Percentiles rank a stretch among this genome's conserved stretches.
Conservation (phyloP, 2,113 vertebrate genomes). For the Puntigrus tetrazona region DNA sequence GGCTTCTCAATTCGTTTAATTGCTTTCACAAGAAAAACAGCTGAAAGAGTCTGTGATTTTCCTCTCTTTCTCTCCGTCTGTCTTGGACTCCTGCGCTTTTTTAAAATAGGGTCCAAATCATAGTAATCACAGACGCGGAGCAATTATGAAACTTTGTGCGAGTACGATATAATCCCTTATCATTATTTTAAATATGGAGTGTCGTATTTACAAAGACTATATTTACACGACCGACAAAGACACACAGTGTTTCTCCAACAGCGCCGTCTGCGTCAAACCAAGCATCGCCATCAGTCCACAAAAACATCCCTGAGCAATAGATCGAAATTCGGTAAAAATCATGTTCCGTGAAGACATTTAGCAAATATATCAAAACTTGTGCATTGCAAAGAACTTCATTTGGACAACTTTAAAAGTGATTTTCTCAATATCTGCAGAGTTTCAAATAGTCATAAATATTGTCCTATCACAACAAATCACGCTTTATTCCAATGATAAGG, state of each 20-base stretch:
- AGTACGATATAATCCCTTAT: conserved; percentile 68
- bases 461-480: too few relatives aligned
- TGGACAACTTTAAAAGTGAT: too few relatives aligned
- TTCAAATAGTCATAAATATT: too few relatives aligned
- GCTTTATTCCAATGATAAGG: too few relatives aligned
- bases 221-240: conserved; percentile 51
- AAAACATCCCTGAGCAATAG: too few relatives aligned
- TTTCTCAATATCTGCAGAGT: too few relatives aligned
- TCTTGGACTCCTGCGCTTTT: conserved; percentile 43
- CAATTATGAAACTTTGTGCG: conserved; percentile 53
- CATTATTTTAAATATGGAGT: conserved; percentile 65
- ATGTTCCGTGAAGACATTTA: too few relatives aligned
- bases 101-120: conserved; percentile 57
- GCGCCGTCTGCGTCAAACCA: neutral
- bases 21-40: conserved; percentile 22
- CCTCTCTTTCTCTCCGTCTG: conserved; percentile 26
- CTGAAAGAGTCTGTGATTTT: conserved; percentile 33
- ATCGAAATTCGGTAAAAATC: too few relatives aligned
- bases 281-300: neutral
- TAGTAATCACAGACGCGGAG: conserved; percentile 59
- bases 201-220: conserved; percentile 27
- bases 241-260: conserved; percentile 38
- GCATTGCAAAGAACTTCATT: too few relatives aligned
- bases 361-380: too few relatives aligned
- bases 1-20: conserved; percentile 57